Evolutionary conservation across 2,113 vertebrate species (phyloP).

Genomic region (Melanotaenia duboulayi): DNA sequence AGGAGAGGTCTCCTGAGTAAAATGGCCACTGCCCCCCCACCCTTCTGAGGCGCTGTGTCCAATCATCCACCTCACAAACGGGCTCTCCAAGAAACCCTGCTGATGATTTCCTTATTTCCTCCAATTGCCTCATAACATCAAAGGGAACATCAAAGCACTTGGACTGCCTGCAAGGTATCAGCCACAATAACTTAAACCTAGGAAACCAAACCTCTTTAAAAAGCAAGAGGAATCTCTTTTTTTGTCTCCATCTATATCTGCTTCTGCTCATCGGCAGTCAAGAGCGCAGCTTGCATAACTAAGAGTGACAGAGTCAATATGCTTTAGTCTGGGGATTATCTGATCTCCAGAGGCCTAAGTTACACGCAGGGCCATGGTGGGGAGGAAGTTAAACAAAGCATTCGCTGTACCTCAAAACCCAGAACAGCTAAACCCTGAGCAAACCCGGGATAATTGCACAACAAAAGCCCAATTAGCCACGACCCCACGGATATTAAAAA

Average conservation of each 20-base stretch:
- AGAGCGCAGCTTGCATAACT: slow-evolving; percentile 47
- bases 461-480: slow-evolving; percentile 85
- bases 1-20: slow-evolving; percentile 59
- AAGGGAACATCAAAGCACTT: slow-evolving; percentile 66
- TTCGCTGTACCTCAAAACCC: slow-evolving; percentile 48
- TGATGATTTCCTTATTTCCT: slow-evolving; percentile 62
- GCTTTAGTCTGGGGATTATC: slow-evolving; percentile 77
- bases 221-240: slow-evolving; percentile 27
- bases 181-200: slow-evolving; percentile 13
- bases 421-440: slow-evolving; percentile 73
- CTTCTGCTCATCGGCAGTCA: slow-evolving; percentile 25
- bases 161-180: slow-evolving; percentile 14
- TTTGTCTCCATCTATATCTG: slow-evolving; percentile 22
- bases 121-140: slow-evolving; percentile 68
- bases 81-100: slow-evolving; percentile 57
- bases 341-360: slow-evolving; percentile 71
- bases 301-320: slow-evolving; percentile 75
- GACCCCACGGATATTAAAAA: slow-evolving; percentile 75
- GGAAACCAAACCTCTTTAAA: slow-evolving; percentile 20
- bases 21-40: slow-evolving; percentile 59
- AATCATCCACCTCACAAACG: slow-evolving; percentile 65
- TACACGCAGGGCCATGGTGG: slow-evolving; percentile 58
- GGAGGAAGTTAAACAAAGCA: slow-evolving; percentile 80
- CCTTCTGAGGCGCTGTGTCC: slow-evolving; percentile 62
- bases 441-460: slow-evolving; percentile 82